Conservation (phyloP, 92 coral and sea anemone genomes). For the Zoanthus gigantus region DNA sequence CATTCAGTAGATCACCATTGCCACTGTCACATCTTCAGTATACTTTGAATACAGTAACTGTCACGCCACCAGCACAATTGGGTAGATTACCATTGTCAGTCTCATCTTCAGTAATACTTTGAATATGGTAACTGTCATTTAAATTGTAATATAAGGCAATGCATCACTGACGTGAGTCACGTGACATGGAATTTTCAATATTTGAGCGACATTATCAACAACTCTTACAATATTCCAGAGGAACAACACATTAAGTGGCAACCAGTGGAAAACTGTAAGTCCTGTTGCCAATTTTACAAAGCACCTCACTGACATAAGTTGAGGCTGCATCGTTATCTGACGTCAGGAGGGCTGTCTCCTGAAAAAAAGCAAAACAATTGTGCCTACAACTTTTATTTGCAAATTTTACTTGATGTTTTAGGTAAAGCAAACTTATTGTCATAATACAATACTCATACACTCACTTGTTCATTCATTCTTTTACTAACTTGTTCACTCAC, state of each 20-base stretch:
- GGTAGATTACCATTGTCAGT: not conserved
- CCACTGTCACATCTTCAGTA: not conserved
- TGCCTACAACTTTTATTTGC: no score
- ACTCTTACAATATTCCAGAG: not conserved
- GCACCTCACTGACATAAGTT: slow-evolving; percentile 60
- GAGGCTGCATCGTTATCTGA: slow-evolving; percentile 50
- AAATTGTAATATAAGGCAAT: not conserved
- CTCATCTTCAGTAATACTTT: not conserved
- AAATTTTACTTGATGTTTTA: no score
- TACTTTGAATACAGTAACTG: not conserved
- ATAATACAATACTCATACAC: no score
- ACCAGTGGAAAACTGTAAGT: slow-evolving; percentile 65
- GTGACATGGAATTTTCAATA: not conserved
- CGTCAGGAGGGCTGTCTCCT: slow-evolving; percentile 57
- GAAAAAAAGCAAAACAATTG: not conserved
- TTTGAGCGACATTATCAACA: not conserved
- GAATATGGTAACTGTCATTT: not conserved
- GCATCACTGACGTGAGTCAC: not conserved
- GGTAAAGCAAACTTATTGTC: no score
- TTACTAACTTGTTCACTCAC: not conserved
- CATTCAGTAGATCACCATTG: not conserved
- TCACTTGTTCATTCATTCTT: not conserved
- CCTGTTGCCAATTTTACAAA: slow-evolving; percentile 82
- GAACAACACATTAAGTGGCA: slow-evolving; percentile 1
- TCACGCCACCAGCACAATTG: not conserved